Evolutionary conservation across 30 jellyfish, hydroid and myxozoan genomes (phyloP).

Genomic region (Nemopilema nomurai): DNA sequence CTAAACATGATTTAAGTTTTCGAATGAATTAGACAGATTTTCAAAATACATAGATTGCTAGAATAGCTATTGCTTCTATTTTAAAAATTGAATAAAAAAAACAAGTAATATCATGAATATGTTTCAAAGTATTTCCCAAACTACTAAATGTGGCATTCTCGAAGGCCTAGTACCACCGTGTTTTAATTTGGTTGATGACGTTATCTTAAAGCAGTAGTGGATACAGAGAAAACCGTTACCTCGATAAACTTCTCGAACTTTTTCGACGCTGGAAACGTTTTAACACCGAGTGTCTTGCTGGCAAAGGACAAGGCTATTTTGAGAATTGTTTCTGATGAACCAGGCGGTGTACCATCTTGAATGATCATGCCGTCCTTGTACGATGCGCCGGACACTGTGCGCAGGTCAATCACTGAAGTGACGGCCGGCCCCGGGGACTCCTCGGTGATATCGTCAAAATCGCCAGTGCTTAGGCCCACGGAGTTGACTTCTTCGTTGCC

Average conservation of each 20-base stretch:
- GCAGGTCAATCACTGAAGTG: slow-evolving; percentile 52
- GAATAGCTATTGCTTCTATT: not conserved
- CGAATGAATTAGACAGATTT: too few relatives aligned
- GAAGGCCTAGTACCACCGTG: not conserved
- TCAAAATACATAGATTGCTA: not conserved
- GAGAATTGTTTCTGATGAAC: slow-evolving; percentile 23
- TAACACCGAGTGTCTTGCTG: slow-evolving; percentile 49
- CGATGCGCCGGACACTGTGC: slow-evolving; percentile 23
- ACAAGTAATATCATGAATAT: not conserved
- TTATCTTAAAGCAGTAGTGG: not conserved
- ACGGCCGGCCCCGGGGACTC: slow-evolving; percentile 75
- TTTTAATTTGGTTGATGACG: not conserved
- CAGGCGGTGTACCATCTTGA: slow-evolving; percentile 73
- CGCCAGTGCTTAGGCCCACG: slow-evolving; percentile 63
- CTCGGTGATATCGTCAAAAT: slow-evolving; percentile 22
- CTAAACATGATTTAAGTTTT: too few relatives aligned
- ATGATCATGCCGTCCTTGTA: slow-evolving; percentile 35
- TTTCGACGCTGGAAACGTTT: slow-evolving; percentile 24
- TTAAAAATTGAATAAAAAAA: too few relatives aligned
- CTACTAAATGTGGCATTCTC: too few relatives aligned
- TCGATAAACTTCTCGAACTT: slow-evolving; percentile 21
- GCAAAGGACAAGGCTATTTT: slow-evolving; percentile 54
- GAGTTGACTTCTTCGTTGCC: slow-evolving; percentile 60
- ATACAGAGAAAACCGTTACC: slow-evolving; percentile 19
- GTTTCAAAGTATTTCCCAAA: not conserved